phyloP scores from a whole-genome alignment of 2,888 invertebrate species.

The Drosophila antonietae region DNA sequence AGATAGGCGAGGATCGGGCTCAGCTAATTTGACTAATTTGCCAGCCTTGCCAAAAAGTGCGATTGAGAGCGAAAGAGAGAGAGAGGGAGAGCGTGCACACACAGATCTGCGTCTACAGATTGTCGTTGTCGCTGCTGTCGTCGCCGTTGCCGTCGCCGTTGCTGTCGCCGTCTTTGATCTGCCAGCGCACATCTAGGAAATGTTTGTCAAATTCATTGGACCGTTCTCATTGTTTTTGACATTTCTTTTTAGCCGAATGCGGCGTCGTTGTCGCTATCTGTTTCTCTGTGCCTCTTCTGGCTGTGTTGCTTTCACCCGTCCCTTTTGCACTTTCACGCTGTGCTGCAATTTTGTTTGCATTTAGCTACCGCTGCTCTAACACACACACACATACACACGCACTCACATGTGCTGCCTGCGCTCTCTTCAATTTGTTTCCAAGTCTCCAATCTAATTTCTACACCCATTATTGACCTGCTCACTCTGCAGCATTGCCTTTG shows the following conservation, averaged over 20 bases:
- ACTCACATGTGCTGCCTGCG: not conserved
- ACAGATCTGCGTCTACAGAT: conserved; percentile 45
- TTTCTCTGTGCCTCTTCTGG: not conserved
- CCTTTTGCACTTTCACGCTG: conserved; percentile 16
- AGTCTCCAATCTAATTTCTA: conserved; percentile 4
- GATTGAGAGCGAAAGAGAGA: conserved; percentile 5
- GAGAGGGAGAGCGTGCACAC: not conserved
- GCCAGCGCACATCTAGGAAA: conserved; percentile 85
- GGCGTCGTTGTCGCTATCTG: conserved; percentile 27
- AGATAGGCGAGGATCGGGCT: conserved; percentile 44
- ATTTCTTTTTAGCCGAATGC: conserved; percentile 77
- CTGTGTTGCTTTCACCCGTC: conserved; percentile 2
- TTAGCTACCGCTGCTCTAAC: not conserved
- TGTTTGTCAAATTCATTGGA: conserved; percentile 85
- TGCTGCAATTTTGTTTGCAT: conserved; percentile 8
- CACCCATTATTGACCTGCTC: conserved; percentile 8
- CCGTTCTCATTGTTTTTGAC: conserved; percentile 85
- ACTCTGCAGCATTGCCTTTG: conserved; percentile 4
- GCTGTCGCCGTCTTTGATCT: conserved; percentile 83
- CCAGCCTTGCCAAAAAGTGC: conserved; percentile 20
- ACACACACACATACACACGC: not conserved
- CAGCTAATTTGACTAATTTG: conserved; percentile 76
- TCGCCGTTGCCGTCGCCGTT: conserved; percentile 60
- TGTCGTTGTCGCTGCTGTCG: conserved; percentile 54
- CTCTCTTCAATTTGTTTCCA: conserved; percentile 1